phyloP scores from a whole-genome alignment of 2,113 vertebrate genomes.

The Apteryx owenii region DNA sequence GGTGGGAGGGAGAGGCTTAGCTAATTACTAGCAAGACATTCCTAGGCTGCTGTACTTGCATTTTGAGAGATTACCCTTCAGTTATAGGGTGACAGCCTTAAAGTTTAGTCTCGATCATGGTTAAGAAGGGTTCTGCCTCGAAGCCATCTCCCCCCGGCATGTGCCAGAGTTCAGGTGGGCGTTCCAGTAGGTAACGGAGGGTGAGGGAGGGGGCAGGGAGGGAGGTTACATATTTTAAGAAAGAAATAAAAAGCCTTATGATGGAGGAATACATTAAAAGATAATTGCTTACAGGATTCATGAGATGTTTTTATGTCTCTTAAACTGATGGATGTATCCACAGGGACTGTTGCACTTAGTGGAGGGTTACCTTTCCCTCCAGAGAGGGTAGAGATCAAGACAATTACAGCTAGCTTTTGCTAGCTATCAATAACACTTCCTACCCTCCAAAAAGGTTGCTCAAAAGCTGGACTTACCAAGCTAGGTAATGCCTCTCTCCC shows the following conservation, averaged over 20 bases:
- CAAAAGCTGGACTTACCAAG: background rate
- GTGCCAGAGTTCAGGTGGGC: background rate
- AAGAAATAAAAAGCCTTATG: slow-evolving; percentile 2
- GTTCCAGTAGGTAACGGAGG: background rate
- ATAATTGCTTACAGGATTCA: slow-evolving; percentile 28
- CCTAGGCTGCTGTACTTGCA: background rate
- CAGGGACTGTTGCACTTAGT: background rate
- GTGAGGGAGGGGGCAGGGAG: background rate
- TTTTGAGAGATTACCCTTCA: background rate
- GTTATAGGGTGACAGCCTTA: background rate
- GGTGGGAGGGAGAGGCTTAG: background rate
- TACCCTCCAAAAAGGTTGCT: background rate
- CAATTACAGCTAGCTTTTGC: background rate
- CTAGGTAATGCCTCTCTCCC: background rate
- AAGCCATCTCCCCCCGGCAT: background rate
- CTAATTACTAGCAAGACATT: slow-evolving; percentile 10
- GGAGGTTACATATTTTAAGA: background rate
- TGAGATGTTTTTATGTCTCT: slow-evolving; percentile 34
- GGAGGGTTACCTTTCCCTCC: background rate
- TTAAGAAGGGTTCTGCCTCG: background rate
- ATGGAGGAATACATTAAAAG: background rate
- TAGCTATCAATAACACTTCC: background rate
- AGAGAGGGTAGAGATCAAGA: background rate
- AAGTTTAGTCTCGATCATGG: background rate
- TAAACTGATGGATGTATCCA: slow-evolving; percentile 11